Evolutionary conservation across 2,113 vertebrate genomes (phyloP).

Genomic region (Rhinopithecus roxellana): DNA sequence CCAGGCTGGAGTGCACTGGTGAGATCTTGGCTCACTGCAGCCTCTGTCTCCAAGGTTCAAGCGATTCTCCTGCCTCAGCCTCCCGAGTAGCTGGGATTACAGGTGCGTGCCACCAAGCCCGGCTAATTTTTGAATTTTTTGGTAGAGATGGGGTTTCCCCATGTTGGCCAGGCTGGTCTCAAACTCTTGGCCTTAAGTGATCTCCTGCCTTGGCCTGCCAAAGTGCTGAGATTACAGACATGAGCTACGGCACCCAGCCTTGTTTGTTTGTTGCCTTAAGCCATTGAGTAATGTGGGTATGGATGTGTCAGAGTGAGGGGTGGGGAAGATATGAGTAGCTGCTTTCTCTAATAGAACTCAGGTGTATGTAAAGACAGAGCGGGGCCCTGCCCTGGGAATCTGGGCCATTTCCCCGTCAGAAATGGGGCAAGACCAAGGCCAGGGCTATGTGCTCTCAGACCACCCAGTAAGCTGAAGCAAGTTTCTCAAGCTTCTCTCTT

Average conservation of each 20-base stretch:
- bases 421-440: background rate
- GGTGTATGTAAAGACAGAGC: background rate
- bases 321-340: background rate
- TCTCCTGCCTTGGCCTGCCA: too few species aligned
- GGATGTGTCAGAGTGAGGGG: background rate
- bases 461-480: background rate
- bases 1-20: too few species aligned
- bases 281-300: background rate
- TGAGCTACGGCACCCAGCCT: too few species aligned
- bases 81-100: too few species aligned
- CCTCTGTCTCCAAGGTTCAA: accelerated
- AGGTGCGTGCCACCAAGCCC: too few species aligned
- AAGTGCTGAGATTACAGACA: too few species aligned
- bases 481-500: background rate
- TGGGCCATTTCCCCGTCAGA: background rate
- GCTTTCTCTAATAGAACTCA: background rate
- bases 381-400: background rate
- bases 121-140: too few species aligned
- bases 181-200: too few species aligned
- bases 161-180: too few species aligned
- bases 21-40: too few species aligned
- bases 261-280: background rate
- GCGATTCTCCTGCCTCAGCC: too few species aligned
- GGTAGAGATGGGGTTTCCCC: too few species aligned
- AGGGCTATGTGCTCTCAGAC: background rate